Conservation (phyloP, 2,888 invertebrate species). For the Odontomyia ornata region DNA sequence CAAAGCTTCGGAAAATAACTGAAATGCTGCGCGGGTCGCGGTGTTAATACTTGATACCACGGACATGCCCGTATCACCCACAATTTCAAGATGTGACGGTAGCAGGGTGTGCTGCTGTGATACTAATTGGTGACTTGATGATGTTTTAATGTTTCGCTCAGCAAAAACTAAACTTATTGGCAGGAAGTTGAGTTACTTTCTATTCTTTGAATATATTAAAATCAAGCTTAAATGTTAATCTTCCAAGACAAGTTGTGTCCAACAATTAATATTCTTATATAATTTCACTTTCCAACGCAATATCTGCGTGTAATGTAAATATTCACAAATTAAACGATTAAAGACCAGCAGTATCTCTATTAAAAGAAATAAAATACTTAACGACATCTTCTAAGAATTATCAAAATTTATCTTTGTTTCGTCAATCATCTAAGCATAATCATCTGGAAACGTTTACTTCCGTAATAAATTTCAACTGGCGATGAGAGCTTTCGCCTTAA, state of each 20-base stretch:
- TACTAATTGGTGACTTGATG: background rate
- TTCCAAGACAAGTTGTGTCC: too few relatives aligned
- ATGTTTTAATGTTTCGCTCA: background rate
- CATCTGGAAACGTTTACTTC: background rate
- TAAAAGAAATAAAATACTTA: background rate
- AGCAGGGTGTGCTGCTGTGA: background rate
- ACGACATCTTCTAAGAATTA: too few relatives aligned
- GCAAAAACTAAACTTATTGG: too few relatives aligned
- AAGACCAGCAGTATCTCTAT: background rate
- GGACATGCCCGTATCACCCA: background rate
- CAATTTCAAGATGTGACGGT: background rate
- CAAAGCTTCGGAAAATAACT: background rate
- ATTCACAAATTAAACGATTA: background rate
- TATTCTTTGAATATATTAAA: too few relatives aligned
- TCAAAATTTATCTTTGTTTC: too few relatives aligned
- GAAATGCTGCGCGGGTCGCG: background rate
- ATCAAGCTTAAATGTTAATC: too few relatives aligned
- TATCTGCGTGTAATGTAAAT: background rate
- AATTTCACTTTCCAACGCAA: background rate
- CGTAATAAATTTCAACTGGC: background rate
- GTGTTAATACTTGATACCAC: background rate
- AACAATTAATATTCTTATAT: too few relatives aligned
- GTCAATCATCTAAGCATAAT: too few relatives aligned
- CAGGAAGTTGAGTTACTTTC: too few relatives aligned
- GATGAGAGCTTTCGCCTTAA: background rate